Conservation (phyloP, 2,888 invertebrate genomes). For the Drosophila cognata region DNA sequence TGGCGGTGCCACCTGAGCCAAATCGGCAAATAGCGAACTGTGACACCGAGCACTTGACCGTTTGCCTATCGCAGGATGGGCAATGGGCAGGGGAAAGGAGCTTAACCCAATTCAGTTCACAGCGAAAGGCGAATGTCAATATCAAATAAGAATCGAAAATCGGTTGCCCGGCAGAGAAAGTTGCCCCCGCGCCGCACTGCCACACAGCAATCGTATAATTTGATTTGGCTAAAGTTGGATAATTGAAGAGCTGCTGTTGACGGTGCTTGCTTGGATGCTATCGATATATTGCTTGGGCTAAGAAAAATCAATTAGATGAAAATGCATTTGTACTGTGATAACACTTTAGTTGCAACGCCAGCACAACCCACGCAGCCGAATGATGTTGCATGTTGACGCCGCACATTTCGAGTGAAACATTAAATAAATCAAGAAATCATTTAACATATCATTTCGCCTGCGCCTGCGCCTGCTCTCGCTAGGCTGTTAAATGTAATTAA, state of each 20-base stretch:
- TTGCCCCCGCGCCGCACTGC: neutral
- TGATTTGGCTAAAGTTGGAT: constrained; percentile 59
- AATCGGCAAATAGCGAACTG: constrained; percentile 61
- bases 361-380: neutral
- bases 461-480: constrained; percentile 9
- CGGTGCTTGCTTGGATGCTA: constrained; percentile 2
- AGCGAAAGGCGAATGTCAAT: constrained; percentile 21
- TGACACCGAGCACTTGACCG: constrained; percentile 26
- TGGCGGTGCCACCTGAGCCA: constrained; percentile 48
- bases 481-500: constrained; percentile 71
- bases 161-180: neutral
- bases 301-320: constrained; percentile 68
- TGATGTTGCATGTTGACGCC: constrained; percentile 3
- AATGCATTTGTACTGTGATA: constrained; percentile 41
- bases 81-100: neutral
- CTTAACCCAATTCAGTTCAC: constrained; percentile 54
- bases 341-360: constrained; percentile 55
- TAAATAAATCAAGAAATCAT: constrained; percentile 9
- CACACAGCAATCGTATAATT: constrained; percentile 45
- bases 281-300: constrained; percentile 7
- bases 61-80: neutral
- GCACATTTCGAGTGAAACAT: constrained; percentile 3
- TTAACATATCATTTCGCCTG: neutral
- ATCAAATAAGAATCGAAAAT: constrained; percentile 34
- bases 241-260: constrained; percentile 54